Evolutionary conservation across 2,888 invertebrate genomes (phyloP).

Genomic region (Idaea biselata): DNA sequence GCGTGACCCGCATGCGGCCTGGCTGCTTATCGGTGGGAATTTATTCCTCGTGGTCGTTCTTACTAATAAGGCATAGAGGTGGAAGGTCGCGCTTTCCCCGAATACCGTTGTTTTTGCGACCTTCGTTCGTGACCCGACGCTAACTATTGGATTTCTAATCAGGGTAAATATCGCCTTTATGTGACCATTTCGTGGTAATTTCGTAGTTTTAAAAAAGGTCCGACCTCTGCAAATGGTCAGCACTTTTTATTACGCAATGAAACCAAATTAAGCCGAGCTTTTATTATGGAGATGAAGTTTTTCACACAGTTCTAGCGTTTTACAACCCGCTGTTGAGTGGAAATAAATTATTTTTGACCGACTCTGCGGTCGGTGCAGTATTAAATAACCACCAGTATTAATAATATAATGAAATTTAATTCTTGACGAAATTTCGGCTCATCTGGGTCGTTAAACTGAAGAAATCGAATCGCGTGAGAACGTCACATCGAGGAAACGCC

Average conservation of each 20-base stretch:
- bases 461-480: not conserved
- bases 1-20: constrained; percentile 2
- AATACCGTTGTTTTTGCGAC: constrained; percentile 22
- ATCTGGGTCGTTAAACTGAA: not conserved
- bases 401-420: not conserved
- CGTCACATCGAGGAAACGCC: not conserved
- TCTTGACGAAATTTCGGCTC: not conserved
- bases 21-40: constrained; percentile 27
- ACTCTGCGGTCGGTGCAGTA: not conserved
- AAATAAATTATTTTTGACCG: not conserved
- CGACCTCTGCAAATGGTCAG: not conserved
- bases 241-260: constrained; percentile 1
- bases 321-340: not conserved
- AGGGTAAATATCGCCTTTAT: constrained; percentile 42
- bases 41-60: constrained; percentile 25
- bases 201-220: constrained; percentile 7
- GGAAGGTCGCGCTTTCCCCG: constrained; percentile 29
- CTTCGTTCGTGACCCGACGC: constrained; percentile 8
- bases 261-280: constrained; percentile 8
- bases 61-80: constrained; percentile 20
- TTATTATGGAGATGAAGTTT: constrained; percentile 11
- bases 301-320: not conserved
- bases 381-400: not conserved
- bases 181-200: constrained; percentile 35
- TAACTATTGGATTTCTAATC: constrained; percentile 48